These are phyloP conservation scores for Sebastiscus tertius DNA, from an alignment of 2,797 vertebrate genomes.

Conservation along the genomic window DNA sequence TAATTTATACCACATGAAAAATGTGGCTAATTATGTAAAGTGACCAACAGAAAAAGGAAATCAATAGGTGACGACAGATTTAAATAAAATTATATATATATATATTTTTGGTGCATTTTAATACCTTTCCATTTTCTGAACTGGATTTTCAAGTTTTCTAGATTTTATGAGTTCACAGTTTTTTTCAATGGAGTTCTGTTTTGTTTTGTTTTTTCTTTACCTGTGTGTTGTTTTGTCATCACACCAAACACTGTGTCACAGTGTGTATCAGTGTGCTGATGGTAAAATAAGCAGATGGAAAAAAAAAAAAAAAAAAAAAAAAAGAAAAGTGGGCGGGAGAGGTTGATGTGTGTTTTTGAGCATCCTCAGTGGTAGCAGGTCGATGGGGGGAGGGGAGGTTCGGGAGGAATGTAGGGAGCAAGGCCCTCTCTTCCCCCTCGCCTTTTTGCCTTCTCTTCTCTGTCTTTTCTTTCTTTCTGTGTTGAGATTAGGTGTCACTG, in stretches of 20 bases:
- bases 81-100: not conserved
- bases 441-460: slow-evolving; percentile 24
- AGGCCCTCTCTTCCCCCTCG: slow-evolving; percentile 69
- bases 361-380: slow-evolving; percentile 81
- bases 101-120: not conserved
- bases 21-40: not conserved
- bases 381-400: slow-evolving; percentile 72
- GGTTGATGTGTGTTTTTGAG: slow-evolving; percentile 68
- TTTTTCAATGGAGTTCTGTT: not conserved
- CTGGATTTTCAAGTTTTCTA: not conserved
- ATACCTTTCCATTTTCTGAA: not conserved
- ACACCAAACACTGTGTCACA: slow-evolving; percentile 46
- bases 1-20: not conserved
- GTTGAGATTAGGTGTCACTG: slow-evolving; percentile 74
- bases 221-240: slow-evolving; percentile 47
- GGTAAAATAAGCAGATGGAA: slow-evolving; percentile 56
- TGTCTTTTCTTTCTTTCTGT: slow-evolving; percentile 42
- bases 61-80: not conserved
- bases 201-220: slow-evolving; percentile 11
- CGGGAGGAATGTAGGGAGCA: slow-evolving; percentile 90
- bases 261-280: slow-evolving; percentile 29
- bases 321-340: not conserved
- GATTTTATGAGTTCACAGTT: not conserved
- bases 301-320: not conserved
- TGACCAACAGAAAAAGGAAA: not conserved